Evolutionary conservation across 2,797 vertebrate species (phyloP), one percentile per base, ranked within the genome.

Genomic region (Spea hammondii): DNA sequence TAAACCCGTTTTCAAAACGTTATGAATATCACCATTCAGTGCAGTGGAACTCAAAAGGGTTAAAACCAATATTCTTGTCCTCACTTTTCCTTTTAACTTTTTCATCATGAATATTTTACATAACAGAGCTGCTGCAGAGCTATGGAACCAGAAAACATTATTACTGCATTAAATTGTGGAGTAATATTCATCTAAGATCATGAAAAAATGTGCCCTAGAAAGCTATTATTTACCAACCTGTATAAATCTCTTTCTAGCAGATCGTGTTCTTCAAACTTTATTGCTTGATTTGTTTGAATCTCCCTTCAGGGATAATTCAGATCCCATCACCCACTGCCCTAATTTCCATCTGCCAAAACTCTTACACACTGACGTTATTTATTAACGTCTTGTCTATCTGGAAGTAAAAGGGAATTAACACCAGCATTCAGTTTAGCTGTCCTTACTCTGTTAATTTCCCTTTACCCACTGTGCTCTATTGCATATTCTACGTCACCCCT

Each of bases 401-500:
- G 10, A 13, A 81, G 55, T 66, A 5, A 65, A 76, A 55, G 11
- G n/a, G 66, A 79, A 59, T 66, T 51, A n/a, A 47, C 12, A 14
- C 5, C 57, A 75, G 49, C 49, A 72, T 6, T 72, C 5, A 76
- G 60, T 70, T 1, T 17, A 50, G 72, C 51, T 55, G 57, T 69
- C 60, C 51, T 70, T 57, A 60, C 4, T 47, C n/a, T 67, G 17
- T 66, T 14, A 4, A 32, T 32, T 62, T 59, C 4, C 49, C 45
- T 13, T 68, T 70, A 53, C 11, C 70, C 62, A 74, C 65, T 53
- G 49, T 70, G 13, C 71, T 51, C 59, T n/a, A 60, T 32, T 32
- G 32, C 32, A 70, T 17, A 9, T 71, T 60, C 45, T 62, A 72
- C 74, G 79, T 81, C 74, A 81, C 5, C 67, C 10, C 62, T 72